A percentile compares a stretch with the other conserved stretches of the same genome.
Evolutionary conservation across 1,140 invertebrate species (phyloP).

Genomic region (Calephelis virginiensis): DNA sequence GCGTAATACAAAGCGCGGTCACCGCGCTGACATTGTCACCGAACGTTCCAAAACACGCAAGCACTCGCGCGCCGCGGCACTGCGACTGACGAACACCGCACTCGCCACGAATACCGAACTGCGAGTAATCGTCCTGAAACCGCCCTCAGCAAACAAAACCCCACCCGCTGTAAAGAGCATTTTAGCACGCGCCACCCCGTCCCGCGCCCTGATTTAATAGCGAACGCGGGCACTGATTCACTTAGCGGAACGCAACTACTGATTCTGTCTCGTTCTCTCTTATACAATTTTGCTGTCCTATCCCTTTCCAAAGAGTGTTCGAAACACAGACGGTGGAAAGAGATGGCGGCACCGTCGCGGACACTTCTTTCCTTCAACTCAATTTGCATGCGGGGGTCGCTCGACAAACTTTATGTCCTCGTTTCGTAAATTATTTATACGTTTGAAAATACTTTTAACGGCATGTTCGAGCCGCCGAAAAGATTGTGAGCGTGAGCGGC

Average conservation of each 20-base stretch:
- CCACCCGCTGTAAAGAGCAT: constrained; percentile 73
- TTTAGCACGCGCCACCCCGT: constrained; percentile 68
- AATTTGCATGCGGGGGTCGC: constrained; percentile 76
- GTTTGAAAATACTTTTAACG: constrained; percentile 76
- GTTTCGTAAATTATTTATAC: constrained; percentile 77
- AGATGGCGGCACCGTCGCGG: constrained; percentile 53
- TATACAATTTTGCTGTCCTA: constrained; percentile 27
- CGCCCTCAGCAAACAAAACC: constrained; percentile 75
- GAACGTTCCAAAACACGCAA: constrained; percentile 40
- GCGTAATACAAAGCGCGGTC: constrained; percentile 60
- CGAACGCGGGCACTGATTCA: constrained; percentile 77
- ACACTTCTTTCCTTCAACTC: constrained; percentile 69
- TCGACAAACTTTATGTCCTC: constrained; percentile 76
- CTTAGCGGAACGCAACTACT: constrained; percentile 72
- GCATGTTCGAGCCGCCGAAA: constrained; percentile 52
- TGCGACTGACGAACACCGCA: constrained; percentile 26
- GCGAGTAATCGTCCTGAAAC: constrained; percentile 68
- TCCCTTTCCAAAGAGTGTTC: constrained; percentile 31
- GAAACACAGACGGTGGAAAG: constrained; percentile 38
- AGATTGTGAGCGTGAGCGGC: constrained; percentile 62
- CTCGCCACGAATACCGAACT: constrained; percentile 36
- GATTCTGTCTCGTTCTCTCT: constrained; percentile 52
- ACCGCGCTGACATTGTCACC: constrained; percentile 61
- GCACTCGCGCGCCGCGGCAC: constrained; percentile 44
- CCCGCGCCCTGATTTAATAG: constrained; percentile 76